These are phyloP conservation scores for Sphenodon punctatus DNA, from an alignment of 2,797 vertebrate species.

Conservation along the genomic window DNA sequence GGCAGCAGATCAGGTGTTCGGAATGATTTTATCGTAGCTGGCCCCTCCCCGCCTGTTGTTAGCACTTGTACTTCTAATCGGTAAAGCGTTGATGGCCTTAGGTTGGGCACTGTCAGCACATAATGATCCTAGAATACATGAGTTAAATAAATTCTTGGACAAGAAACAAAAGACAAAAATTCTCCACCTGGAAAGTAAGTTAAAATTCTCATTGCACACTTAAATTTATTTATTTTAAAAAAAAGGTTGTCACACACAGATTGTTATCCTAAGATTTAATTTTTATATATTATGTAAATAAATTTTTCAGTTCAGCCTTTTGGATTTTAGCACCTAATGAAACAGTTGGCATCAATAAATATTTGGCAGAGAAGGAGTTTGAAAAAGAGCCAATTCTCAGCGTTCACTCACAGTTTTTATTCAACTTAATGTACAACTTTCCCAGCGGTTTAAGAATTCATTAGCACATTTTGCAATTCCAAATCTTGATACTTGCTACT, in stretches of 20 bases:
- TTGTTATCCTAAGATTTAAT: background rate
- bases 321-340: background rate
- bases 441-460: background rate
- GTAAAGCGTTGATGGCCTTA: conserved; percentile 88
- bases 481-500: background rate
- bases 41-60: conserved; percentile 88
- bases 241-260: background rate
- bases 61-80: conserved; percentile 92
- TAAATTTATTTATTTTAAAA: background rate
- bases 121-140: conserved; percentile 81
- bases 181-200: background rate
- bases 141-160: rapidly evolving
- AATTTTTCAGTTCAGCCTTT: rapidly evolving
- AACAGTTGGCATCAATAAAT: background rate
- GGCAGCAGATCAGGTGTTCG: conserved; percentile 83
- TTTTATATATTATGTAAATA: rapidly evolving
- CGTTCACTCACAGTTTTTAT: background rate
- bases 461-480: background rate
- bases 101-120: conserved; percentile 85
- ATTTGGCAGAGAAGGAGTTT: background rate
- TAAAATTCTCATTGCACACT: background rate
- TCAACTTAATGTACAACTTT: background rate
- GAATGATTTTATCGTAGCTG: conserved; percentile 88
- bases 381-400: background rate
- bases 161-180: rapidly evolving